Conservation (phyloP, 2,113 vertebrate genomes). For the Tringa solitaria region DNA sequence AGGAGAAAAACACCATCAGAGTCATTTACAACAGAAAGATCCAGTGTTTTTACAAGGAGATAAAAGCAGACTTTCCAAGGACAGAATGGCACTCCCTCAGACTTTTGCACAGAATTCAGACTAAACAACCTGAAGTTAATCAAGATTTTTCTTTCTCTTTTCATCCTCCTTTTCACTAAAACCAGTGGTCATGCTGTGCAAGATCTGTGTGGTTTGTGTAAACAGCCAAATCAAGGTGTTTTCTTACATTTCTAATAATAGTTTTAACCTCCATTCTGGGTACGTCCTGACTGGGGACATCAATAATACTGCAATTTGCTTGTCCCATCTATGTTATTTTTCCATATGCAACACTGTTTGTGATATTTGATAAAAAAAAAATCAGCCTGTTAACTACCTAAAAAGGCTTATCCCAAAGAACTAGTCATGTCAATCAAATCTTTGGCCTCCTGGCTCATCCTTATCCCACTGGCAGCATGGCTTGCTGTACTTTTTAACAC, state of each 20-base stretch:
- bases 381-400: not conserved
- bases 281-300: not conserved
- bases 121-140: slow-evolving; percentile 6
- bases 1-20: not conserved
- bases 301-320: not conserved
- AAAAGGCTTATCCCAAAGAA: not conserved
- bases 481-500: not conserved
- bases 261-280: not conserved
- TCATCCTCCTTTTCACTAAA: not conserved
- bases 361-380: not conserved
- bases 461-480: not conserved
- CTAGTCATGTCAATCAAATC: not conserved
- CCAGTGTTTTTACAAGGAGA: not conserved
- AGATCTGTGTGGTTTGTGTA: not conserved
- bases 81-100: not conserved
- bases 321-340: not conserved
- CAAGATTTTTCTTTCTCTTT: not conserved
- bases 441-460: not conserved
- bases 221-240: not conserved
- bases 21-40: not conserved
- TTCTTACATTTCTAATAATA: not conserved
- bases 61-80: not conserved
- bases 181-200: not conserved
- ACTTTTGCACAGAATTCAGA: not conserved
- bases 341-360: not conserved